Percentiles rank a stretch among this genome's conserved stretches.
Evolutionary conservation across 1,140 invertebrate genomes (phyloP).

Genomic region (Pachypsylla venusta): DNA sequence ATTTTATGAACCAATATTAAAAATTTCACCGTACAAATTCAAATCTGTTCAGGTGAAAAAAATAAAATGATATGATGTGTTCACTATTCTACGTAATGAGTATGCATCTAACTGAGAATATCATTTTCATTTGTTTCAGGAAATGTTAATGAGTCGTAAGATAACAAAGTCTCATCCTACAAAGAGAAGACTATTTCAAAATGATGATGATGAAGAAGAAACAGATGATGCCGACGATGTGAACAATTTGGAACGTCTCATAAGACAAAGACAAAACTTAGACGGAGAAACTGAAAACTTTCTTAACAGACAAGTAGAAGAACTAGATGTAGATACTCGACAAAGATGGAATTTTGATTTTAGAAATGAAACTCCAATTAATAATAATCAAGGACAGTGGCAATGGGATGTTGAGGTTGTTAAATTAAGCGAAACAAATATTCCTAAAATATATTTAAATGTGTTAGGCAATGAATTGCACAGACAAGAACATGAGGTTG

Average conservation of each 20-base stretch:
- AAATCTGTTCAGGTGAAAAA: too few species aligned
- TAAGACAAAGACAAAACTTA: not conserved
- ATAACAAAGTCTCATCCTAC: not conserved
- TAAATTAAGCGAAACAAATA: constrained; percentile 2
- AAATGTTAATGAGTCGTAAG: constrained; percentile 8
- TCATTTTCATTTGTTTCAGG: constrained; percentile 5
- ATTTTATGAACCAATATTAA: too few species aligned
- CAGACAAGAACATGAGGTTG: too few species aligned
- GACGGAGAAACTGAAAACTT: not conserved
- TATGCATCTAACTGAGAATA: too few species aligned
- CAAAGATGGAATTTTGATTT: constrained; percentile 1
- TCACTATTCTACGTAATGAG: too few species aligned
- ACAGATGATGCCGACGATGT: not conserved
- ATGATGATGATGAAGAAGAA: not conserved
- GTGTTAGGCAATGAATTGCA: too few species aligned
- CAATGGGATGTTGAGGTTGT: not conserved
- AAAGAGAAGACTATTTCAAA: not conserved
- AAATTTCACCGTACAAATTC: too few species aligned
- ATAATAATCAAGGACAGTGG: not conserved
- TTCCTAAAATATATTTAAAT: constrained; percentile 6
- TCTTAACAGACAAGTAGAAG: not conserved
- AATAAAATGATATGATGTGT: too few species aligned
- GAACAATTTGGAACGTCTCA: not conserved
- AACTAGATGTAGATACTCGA: not conserved
- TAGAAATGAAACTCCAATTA: constrained; percentile 5